Base-by-base conservation (phyloP, 2,797 vertebrate species). In the Neoniphon sammara region DNA sequence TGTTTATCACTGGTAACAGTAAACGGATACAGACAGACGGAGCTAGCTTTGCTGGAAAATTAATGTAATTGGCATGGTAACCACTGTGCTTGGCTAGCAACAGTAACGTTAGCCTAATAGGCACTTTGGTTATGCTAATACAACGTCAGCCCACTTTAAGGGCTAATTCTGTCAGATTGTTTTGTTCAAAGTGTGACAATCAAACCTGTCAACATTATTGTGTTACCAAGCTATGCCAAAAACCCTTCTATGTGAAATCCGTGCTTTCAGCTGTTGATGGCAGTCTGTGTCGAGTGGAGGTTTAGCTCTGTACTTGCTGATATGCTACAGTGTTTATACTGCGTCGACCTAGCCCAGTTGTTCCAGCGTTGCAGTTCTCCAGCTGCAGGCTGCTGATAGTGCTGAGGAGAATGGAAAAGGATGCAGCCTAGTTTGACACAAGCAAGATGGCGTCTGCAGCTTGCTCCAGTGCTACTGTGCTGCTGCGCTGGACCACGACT, bases 371-470 rank as follows among this genome's bases (percentile, higher is more conserved):
- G 54, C 54, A 18, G 64, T 65, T 60, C 67, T 65, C 44, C 39
- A 66, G 75, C 73, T 76, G 79, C 64, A 56, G 79, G 62, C 50
- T 46, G 76, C 50, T 53, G 64, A 81, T 80, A 73, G 23, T 81
- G 81, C 81, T 77, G 80, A 85, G 75, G 69, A 79, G 57, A 81
- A 86, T 71, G 82, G 66, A 56, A 61, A 61, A 62, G 69, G 75
- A 89, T 83, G 78, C 79, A 85, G 87, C 31, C 70, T 65, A 77
- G 70, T 84, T 87, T 84, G 80, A 84, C 85, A 85, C 61, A 66
- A 80, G 83, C 85, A 92, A 93, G 90, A 93, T 93, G 92, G 91
- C 92, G 91, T 75, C 83, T 75, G 69, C 66, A 52, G 82, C 68
- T 64, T 61, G 36, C 66, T 31, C n/a, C n/a, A n/a, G n/a, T n/a